Evolutionary conservation across 2,797 vertebrate species (phyloP).

Genomic region (Pipistrellus pipistrellus): DNA sequence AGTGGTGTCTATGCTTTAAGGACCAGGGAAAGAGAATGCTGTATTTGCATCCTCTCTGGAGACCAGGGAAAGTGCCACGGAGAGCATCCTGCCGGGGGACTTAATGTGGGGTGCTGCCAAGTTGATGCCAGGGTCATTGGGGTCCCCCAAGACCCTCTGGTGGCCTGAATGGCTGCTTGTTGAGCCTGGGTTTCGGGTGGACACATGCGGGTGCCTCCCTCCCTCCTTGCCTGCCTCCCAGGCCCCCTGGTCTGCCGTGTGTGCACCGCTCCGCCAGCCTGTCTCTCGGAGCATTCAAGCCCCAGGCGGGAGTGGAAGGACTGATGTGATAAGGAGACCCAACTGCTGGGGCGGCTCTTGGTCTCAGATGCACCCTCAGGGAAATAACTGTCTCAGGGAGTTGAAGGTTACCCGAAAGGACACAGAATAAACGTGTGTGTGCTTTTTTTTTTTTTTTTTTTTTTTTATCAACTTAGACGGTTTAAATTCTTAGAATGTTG

Average conservation of each 20-base stretch:
- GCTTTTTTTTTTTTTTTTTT: background rate
- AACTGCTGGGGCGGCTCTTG: background rate
- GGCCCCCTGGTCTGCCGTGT: background rate
- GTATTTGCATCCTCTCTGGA: background rate
- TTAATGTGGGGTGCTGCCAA: background rate
- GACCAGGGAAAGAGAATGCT: fast-evolving
- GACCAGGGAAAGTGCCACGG: no score
- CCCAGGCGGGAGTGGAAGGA: background rate
- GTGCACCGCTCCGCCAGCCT: background rate
- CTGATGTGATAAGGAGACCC: background rate
- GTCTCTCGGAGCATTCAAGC: background rate
- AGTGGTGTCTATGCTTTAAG: background rate
- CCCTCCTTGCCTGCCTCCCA: background rate
- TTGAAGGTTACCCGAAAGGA: background rate
- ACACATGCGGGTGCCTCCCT: fast-evolving
- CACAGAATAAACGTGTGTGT: background rate
- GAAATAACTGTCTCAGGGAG: background rate
- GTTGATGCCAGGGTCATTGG: background rate
- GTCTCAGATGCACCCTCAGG: background rate
- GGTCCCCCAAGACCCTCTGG: background rate
- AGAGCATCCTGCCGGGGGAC: fast-evolving
- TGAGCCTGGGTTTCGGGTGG: background rate
- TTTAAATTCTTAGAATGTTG: background rate
- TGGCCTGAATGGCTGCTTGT: background rate
- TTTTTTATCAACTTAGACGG: background rate